These are phyloP conservation scores for Eurypyga helias DNA, from an alignment of 2,113 vertebrate species.

Conservation along the genomic window DNA sequence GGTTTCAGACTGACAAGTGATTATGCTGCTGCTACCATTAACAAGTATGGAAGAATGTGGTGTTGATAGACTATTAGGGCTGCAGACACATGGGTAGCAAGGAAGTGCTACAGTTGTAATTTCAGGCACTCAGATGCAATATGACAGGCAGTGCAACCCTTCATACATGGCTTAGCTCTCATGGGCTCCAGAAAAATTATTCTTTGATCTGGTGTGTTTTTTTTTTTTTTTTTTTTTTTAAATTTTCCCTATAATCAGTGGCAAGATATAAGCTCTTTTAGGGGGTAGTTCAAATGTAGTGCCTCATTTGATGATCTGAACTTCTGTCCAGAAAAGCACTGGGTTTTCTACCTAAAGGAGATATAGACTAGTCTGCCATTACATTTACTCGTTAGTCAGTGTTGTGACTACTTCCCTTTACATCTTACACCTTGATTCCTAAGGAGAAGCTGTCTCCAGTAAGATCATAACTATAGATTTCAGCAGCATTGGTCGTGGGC, in stretches of 20 bases:
- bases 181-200: neutral
- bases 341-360: neutral
- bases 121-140: neutral
- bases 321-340: neutral
- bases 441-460: neutral
- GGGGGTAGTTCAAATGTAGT: neutral
- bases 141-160: neutral
- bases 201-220: neutral
- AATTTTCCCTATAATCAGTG: neutral
- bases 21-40: accelerated
- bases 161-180: neutral
- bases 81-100: neutral
- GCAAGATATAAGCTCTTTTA: neutral
- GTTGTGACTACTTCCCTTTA: neutral
- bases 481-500: neutral
- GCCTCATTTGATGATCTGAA: neutral
- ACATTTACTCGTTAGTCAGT: neutral
- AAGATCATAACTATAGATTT: neutral
- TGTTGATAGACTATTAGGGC: neutral
- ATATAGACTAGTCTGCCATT: neutral
- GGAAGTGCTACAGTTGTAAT: neutral
- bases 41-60: neutral
- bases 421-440: neutral
- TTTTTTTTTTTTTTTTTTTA: no score
- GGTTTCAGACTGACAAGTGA: neutral